These are phyloP conservation scores for Potorous gilbertii DNA, from an alignment of 2,797 vertebrate species.

Conservation along the genomic window DNA sequence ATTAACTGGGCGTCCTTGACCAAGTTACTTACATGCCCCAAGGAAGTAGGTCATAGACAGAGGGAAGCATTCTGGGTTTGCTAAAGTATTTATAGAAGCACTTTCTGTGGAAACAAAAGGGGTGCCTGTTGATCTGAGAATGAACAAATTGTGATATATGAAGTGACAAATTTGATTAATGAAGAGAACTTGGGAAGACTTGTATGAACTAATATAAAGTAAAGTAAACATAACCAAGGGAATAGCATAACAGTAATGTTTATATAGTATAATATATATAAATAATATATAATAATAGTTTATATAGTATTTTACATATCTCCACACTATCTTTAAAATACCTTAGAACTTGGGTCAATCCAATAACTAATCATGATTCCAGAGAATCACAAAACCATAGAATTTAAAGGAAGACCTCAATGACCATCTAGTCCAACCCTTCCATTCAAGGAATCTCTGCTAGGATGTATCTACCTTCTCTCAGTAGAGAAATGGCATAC, in stretches of 20 bases:
- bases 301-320: not conserved
- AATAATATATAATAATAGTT: not conserved
- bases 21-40: not conserved
- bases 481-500: not conserved
- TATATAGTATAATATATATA: not conserved
- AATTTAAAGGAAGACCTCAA: not conserved
- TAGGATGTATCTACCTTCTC: not conserved
- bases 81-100: not conserved
- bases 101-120: not conserved
- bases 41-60: not conserved
- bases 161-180: not conserved
- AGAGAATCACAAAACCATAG: not conserved
- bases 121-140: not conserved
- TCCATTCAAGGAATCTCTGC: not conserved
- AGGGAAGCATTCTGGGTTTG: not conserved
- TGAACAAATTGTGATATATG: not conserved
- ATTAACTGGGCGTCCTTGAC: not conserved
- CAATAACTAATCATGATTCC: not conserved
- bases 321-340: not conserved
- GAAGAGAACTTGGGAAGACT: not conserved
- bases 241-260: not conserved
- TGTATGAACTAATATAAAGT: not conserved
- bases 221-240: not conserved
- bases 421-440: not conserved
- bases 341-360: not conserved